Percentiles rank a stretch among this genome's conserved stretches.
These are phyloP conservation scores for Paraescarpia echinospica DNA, from an alignment of 1,140 invertebrate genomes.

Conservation along the genomic window DNA sequence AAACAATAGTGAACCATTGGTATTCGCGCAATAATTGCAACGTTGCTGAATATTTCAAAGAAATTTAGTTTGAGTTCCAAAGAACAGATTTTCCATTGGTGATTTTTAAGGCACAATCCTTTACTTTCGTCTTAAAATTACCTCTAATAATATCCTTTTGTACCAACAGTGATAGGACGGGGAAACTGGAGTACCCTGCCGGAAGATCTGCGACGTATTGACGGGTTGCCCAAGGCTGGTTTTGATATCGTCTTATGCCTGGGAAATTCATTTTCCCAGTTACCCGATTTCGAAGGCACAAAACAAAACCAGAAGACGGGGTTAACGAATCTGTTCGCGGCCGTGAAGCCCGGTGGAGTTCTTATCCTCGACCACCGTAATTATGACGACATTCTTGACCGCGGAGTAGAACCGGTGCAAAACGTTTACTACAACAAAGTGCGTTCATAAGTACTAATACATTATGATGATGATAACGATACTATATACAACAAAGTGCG, in stretches of 20 bases:
- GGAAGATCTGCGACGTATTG: slow-evolving; percentile 66
- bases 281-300: slow-evolving; percentile 76
- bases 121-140: background rate
- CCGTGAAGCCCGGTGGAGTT: slow-evolving; percentile 81
- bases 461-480: no score
- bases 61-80: no score
- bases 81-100: no score
- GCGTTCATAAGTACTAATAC: no score
- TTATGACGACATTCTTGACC: slow-evolving; percentile 78
- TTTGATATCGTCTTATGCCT: slow-evolving; percentile 72
- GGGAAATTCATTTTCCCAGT: slow-evolving; percentile 86
- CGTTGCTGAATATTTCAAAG: no score
- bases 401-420: slow-evolving; percentile 72
- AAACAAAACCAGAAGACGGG: slow-evolving; percentile 76
- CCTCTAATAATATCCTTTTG: no score
- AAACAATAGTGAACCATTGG: no score
- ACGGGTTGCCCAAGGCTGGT: slow-evolving; percentile 41
- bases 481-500: no score
- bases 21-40: no score
- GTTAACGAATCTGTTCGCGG: slow-evolving; percentile 75
- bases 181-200: slow-evolving; percentile 57
- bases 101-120: no score
- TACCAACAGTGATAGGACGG: slow-evolving; percentile 53
- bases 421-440: slow-evolving; percentile 77
- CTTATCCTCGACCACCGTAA: slow-evolving; percentile 85